These are phyloP conservation scores for Phyllotis vaccarum DNA, from an alignment of 2,797 vertebrate species.

Conservation along the genomic window DNA sequence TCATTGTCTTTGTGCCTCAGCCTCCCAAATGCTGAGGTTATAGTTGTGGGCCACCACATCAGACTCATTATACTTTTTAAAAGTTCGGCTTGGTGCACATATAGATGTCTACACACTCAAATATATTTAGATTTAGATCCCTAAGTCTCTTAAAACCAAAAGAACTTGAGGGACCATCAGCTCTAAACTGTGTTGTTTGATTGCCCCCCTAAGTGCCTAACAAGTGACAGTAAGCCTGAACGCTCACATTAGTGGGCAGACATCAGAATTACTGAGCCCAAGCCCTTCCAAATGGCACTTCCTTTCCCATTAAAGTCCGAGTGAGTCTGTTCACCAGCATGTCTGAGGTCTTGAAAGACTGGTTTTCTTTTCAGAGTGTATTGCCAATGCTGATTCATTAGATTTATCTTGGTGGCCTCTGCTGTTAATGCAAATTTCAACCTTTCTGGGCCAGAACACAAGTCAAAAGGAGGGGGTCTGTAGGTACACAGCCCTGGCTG, in stretches of 20 bases:
- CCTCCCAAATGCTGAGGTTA: background rate
- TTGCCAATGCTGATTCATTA: background rate
- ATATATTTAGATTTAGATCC: slow-evolving; percentile 47
- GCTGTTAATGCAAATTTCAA: background rate
- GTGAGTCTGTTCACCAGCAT: background rate
- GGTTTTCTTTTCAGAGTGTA: background rate
- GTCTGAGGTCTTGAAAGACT: slow-evolving; percentile 10
- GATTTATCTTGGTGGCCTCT: background rate
- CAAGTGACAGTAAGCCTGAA: slow-evolving; percentile 27
- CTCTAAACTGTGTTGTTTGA: background rate
- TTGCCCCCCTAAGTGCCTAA: slow-evolving; percentile 43
- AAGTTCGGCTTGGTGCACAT: background rate
- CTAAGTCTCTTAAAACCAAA: slow-evolving; percentile 48
- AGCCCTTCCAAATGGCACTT: background rate
- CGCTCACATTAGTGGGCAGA: background rate
- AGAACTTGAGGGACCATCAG: slow-evolving; percentile 21
- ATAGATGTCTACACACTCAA: background rate
- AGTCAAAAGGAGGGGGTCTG: background rate
- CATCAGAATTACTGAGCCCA: slow-evolving; percentile 19
- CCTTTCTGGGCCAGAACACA: background rate
- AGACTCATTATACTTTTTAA: background rate
- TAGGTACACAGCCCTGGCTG: background rate
- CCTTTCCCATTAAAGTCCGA: slow-evolving; percentile 14
- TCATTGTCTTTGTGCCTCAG: background rate
- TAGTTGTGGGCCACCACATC: background rate